A percentile compares a stretch with the other conserved stretches of the same genome.
phyloP scores from a whole-genome alignment of 2,113 vertebrate genomes.

The Crotalus tigris region DNA sequence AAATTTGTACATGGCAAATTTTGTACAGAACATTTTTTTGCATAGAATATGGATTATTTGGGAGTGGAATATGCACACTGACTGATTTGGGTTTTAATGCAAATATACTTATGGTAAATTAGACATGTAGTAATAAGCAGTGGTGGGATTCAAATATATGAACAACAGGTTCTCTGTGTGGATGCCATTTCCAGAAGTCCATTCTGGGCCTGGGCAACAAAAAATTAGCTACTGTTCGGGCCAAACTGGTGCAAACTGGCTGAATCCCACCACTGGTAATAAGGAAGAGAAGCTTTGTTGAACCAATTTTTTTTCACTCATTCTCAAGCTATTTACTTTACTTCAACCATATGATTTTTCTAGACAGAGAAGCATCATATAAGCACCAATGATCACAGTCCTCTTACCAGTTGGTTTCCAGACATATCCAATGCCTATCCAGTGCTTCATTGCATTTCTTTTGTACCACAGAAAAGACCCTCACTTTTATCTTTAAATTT shows the following conservation, averaged over 20 bases:
- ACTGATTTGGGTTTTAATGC: background rate
- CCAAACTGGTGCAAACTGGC: no score
- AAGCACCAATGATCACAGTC: background rate
- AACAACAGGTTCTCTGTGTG: no score
- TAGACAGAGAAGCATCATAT: background rate
- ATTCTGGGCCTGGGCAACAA: no score
- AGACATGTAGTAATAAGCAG: background rate
- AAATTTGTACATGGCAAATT: background rate
- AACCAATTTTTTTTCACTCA: background rate
- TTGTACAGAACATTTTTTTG: background rate
- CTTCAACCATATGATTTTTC: background rate
- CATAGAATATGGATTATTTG: background rate
- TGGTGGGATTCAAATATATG: no score
- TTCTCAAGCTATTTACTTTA: background rate
- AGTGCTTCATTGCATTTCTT: background rate
- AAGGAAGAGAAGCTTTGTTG: background rate
- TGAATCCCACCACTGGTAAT: no score
- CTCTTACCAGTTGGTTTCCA: background rate
- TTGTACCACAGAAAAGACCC: background rate
- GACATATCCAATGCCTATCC: no score
- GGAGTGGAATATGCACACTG: background rate
- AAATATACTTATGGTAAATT: background rate
- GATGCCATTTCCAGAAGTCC: no score
- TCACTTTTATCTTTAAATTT: background rate
- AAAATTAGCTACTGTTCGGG: no score